These are phyloP conservation scores for Helicoverpa zea DNA, from an alignment of 1,140 invertebrate genomes.

Conservation along the genomic window DNA sequence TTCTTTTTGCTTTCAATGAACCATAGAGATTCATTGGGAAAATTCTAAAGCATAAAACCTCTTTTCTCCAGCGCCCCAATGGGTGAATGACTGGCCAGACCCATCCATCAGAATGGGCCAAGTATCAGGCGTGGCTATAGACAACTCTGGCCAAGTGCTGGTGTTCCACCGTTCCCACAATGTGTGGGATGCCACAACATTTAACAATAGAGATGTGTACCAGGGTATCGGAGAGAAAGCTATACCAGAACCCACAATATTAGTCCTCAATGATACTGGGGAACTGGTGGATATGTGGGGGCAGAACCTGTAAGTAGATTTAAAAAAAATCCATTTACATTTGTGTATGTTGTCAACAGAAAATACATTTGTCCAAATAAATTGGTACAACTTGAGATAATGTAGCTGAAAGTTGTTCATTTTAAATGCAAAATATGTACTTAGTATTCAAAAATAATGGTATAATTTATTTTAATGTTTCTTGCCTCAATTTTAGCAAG, in stretches of 20 bases:
- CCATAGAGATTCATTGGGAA: background rate
- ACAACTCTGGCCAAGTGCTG: slow-evolving; percentile 91
- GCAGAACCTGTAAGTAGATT: slow-evolving; percentile 89
- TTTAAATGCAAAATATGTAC: no score
- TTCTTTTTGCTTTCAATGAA: background rate
- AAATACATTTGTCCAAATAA: no score
- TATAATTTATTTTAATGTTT: no score
- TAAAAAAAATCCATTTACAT: background rate
- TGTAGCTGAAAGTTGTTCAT: no score
- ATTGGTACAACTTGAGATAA: no score
- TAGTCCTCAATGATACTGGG: slow-evolving; percentile 92
- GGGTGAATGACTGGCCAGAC: slow-evolving; percentile 87
- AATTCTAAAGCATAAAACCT: background rate
- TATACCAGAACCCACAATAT: slow-evolving; percentile 91
- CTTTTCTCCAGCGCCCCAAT: slow-evolving; percentile 71
- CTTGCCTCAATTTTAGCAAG: no score
- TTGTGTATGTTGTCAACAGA: background rate
- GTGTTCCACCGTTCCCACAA: slow-evolving; percentile 94
- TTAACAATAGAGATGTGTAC: slow-evolving; percentile 88
- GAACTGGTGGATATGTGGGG: slow-evolving; percentile 93
- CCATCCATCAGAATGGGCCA: slow-evolving; percentile 89
- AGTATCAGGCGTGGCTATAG: slow-evolving; percentile 93
- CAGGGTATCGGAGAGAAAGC: slow-evolving; percentile 88
- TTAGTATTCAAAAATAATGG: no score
- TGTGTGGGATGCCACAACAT: slow-evolving; percentile 91